These are phyloP conservation scores for Syngnathus scovelli DNA, from an alignment of 2,113 vertebrate genomes.

Conservation along the genomic window DNA sequence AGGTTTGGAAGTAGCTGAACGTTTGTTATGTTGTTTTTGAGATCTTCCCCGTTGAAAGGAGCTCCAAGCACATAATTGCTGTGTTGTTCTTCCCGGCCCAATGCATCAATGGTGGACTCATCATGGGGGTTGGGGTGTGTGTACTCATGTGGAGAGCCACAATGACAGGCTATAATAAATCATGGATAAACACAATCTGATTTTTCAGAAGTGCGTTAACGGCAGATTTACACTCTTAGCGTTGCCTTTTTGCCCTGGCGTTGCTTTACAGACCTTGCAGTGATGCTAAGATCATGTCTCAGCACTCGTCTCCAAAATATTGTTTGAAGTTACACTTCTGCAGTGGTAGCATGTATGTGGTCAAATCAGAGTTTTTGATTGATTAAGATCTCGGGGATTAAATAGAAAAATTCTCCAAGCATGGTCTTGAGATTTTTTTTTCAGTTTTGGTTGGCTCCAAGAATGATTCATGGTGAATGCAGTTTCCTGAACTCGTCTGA, in stretches of 20 bases:
- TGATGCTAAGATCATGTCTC: conserved; percentile 4
- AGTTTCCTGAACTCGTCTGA: not conserved
- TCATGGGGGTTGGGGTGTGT: not conserved
- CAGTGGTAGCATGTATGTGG: not conserved
- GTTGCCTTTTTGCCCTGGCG: conserved; percentile 9
- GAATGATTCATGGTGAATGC: not conserved
- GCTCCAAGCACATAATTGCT: conserved; percentile 30
- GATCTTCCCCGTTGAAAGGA: conserved; percentile 27
- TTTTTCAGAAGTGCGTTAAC: conserved; percentile 5
- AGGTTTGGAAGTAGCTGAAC: conserved; percentile 3
- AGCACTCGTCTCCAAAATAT: not conserved
- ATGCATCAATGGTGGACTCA: conserved; percentile 12
- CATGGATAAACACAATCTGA: conserved; percentile 21
- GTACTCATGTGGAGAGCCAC: conserved; percentile 21
- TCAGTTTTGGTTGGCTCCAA: not conserved
- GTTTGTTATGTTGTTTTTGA: conserved; percentile 25
- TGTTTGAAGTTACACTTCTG: not conserved
- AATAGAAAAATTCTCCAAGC: not conserved
- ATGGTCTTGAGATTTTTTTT: not conserved
- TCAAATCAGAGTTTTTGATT: not conserved
- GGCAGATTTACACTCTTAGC: not conserved
- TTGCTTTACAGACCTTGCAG: not conserved
- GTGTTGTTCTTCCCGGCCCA: conserved; percentile 12
- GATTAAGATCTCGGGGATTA: not conserved
- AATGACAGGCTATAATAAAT: conserved; percentile 17